These are phyloP conservation scores for Drosophila aff. DNA, from an alignment of 1,140 invertebrate genomes.

Conservation along the genomic window DNA sequence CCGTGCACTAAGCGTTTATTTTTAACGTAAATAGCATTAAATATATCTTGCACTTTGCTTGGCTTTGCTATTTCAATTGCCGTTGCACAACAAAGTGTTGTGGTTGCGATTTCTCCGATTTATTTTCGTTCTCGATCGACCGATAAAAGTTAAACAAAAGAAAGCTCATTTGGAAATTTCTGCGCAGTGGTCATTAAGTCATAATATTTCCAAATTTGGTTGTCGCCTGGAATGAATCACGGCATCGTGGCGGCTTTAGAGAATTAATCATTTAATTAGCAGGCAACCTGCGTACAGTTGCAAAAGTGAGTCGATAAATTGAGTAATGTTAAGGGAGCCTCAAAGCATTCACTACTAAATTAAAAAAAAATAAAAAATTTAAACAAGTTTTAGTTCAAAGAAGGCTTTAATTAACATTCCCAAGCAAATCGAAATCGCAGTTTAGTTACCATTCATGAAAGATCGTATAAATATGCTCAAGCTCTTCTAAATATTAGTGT, in stretches of 20 bases:
- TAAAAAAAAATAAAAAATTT: background rate
- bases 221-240: conserved; percentile 30
- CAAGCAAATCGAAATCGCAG: background rate
- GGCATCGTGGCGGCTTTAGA: conserved; percentile 20
- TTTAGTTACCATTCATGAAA: background rate
- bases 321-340: background rate
- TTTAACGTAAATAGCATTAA: conserved; percentile 70
- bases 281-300: conserved; percentile 5
- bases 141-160: conserved; percentile 28
- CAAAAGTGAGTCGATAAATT: background rate
- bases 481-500: background rate
- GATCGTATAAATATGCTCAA: background rate
- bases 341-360: background rate
- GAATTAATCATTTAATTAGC: conserved; percentile 44
- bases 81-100: conserved; percentile 58
- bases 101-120: background rate
- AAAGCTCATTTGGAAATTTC: conserved; percentile 34
- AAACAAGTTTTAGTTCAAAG: background rate
- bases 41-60: conserved; percentile 72
- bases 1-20: conserved; percentile 48
- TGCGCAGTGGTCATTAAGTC: conserved; percentile 40
- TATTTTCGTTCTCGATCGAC: conserved; percentile 29
- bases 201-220: conserved; percentile 45
- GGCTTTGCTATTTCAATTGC: conserved; percentile 57
- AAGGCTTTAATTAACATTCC: background rate